Conservation (phyloP, 2,888 invertebrate species). For the Amphiduros pacificus region DNA sequence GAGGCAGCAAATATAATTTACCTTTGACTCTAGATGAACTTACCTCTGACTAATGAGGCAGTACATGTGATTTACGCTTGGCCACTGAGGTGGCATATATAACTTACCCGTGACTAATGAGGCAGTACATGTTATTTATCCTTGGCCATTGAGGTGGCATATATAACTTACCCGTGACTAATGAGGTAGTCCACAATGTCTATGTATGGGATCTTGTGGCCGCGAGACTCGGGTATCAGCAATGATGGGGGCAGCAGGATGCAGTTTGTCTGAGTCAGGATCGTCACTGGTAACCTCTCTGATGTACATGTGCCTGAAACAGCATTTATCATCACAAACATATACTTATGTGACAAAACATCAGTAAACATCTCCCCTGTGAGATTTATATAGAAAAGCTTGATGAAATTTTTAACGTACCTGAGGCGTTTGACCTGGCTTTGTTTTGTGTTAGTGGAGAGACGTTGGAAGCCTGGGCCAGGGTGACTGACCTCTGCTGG, state of each 20-base stretch:
- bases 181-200: slow-evolving; percentile 43
- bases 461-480: background rate
- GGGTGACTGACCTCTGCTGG: slow-evolving; percentile 5
- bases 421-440: slow-evolving; percentile 1
- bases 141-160: slow-evolving; percentile 29
- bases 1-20: background rate
- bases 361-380: too few relatives aligned
- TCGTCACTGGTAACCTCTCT: too few relatives aligned
- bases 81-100: slow-evolving; percentile 5
- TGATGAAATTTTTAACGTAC: too few relatives aligned
- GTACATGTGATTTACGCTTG: background rate
- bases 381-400: too few relatives aligned
- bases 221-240: slow-evolving; percentile 32
- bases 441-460: background rate
- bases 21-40: background rate
- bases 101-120: too few relatives aligned
- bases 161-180: slow-evolving; percentile 37
- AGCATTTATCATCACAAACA: too few relatives aligned
- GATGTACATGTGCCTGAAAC: too few relatives aligned
- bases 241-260: slow-evolving; percentile 43
- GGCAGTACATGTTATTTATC: slow-evolving; percentile 40
- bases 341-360: too few relatives aligned
- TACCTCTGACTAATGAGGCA: too few relatives aligned
- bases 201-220: slow-evolving; percentile 35
- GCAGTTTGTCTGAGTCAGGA: slow-evolving; percentile 50